Evolutionary conservation across 2,113 vertebrate genomes (phyloP).

Genomic region (Nematolebias whitei): DNA sequence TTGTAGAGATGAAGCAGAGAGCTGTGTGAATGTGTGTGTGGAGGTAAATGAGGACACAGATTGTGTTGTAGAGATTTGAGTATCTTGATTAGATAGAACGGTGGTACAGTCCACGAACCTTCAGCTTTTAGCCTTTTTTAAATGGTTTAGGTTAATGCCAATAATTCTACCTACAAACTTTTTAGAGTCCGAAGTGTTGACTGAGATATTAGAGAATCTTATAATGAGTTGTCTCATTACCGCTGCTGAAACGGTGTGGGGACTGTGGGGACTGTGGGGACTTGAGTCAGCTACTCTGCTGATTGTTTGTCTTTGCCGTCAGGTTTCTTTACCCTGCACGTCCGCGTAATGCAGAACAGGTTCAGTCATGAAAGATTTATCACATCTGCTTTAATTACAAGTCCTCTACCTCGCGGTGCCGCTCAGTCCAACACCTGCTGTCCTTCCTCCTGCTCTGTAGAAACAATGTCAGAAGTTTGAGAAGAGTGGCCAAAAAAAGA

Average conservation of each 20-base stretch:
- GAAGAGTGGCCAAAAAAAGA: no score
- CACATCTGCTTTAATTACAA: constrained; percentile 10
- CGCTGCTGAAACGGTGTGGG: constrained; percentile 8
- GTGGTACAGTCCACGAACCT: no score
- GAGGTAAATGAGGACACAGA: no score
- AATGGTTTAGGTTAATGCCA: not conserved
- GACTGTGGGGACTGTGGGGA: constrained; percentile 28
- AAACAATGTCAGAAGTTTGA: not conserved
- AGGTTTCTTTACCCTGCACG: not conserved
- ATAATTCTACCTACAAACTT: not conserved
- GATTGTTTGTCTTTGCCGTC: constrained; percentile 13
- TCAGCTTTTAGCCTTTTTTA: not conserved
- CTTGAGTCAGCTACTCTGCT: constrained; percentile 37
- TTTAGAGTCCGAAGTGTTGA: not conserved
- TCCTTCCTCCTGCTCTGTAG: constrained; percentile 8
- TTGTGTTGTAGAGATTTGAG: no score
- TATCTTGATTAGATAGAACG: no score
- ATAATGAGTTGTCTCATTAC: constrained; percentile 48
- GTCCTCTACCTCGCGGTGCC: not conserved
- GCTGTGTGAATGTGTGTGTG: no score
- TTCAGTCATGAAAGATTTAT: constrained; percentile 17
- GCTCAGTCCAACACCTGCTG: constrained; percentile 8
- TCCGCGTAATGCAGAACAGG: constrained; percentile 4
- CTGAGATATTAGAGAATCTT: constrained; percentile 6
- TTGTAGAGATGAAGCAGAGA: no score